Base-by-base conservation (phyloP, 2,113 vertebrate species). In the Dendropsophus ebraccatus region DNA sequence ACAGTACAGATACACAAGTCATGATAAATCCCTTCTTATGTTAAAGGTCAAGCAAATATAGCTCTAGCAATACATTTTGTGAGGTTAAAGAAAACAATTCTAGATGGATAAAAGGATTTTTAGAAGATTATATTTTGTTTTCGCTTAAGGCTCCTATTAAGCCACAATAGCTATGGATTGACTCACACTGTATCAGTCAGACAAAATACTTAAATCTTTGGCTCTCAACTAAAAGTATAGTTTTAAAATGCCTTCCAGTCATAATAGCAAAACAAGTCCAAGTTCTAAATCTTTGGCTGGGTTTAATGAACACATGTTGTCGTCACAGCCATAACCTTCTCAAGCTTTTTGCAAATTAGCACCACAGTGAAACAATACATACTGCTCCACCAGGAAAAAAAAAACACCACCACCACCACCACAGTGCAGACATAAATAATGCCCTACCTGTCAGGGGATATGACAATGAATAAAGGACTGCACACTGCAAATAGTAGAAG, bases 91-190 rank as follows among this genome's bases (percentile, higher is more conserved):
- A 65, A 41, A 41, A 41, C 28, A 41, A 72, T 11, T 72, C 69
- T 72, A 72, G 67, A 70, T 72, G 28, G 69, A 19, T 72, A 72
- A 72, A 72, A 72, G 32, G 35, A 41, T 41, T 41, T 72, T 72
- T 41, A 72, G 35, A 41, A 72, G 69, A 37, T 72, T 72, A 72
- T 3, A 21, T 28, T 67, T 32, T 32, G 62, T 25, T 67, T 67
- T 16, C 32, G 30, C 16, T 70, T 37, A 21, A 19, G 28, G 21
- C 21, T 60, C 8, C 23, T 60, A 23, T 25, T 60, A 60, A 60
- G n/a, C 35, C 69, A 41, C 35, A 72, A 41, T 72, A 72, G 69
- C 23, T 35, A 21, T 23, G 28, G 35, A 72, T 32, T 72, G 19
- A 41, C 32, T 41, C 32, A 2, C 65, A 35, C 25, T 65, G 25